Evolutionary conservation across 2,113 vertebrate genomes (phyloP), one percentile per base, ranked within the genome.

Genomic region (Agapornis roseicollis): DNA sequence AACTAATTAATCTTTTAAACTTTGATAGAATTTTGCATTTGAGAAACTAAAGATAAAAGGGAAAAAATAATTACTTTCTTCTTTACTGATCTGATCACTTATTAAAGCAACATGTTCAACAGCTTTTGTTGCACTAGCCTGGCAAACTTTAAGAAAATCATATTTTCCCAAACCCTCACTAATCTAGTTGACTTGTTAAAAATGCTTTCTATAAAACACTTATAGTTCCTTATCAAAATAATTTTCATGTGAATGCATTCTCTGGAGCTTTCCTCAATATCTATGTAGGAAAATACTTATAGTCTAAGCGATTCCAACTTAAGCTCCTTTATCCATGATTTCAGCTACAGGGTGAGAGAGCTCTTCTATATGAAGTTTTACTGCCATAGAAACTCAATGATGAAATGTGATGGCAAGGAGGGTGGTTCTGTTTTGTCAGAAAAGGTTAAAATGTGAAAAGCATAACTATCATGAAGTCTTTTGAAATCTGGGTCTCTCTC

Each of bases 181-280:
- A 89, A 88, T 94, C 47, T 42, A 63, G 74, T 83, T 86, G 83
- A 87, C 91, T 93, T 90, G 55, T 91, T 90, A 77, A 90, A 97
- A 96, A 87, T 81, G 3, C 42, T 86, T 95, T 96, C 87, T 87
- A 49, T 78, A 93, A 96, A 97, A 94, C 61, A 93, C 13, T 0
- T 88, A 87, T 18, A n/a, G 22, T 52, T 92, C 23, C 71, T 97
- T 96, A 94, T 93, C 90, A 96, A 94, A 97, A 93, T 93, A 14
- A 88, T 93, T 97, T 94, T 80, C 86, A 96, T 95, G 69, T 63
- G 13, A 53, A 78, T 42, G 17, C 53, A 56, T 79, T 94, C 78
- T 96, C 84, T 24, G 49, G 88, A 96, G 89, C 31, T 96, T 97
- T 96, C 46, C 63, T 91, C 15, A 47, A 61, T 88, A 90, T 42